phyloP scores from a whole-genome alignment of 2,797 vertebrate genomes.

The Molossus molossus region DNA sequence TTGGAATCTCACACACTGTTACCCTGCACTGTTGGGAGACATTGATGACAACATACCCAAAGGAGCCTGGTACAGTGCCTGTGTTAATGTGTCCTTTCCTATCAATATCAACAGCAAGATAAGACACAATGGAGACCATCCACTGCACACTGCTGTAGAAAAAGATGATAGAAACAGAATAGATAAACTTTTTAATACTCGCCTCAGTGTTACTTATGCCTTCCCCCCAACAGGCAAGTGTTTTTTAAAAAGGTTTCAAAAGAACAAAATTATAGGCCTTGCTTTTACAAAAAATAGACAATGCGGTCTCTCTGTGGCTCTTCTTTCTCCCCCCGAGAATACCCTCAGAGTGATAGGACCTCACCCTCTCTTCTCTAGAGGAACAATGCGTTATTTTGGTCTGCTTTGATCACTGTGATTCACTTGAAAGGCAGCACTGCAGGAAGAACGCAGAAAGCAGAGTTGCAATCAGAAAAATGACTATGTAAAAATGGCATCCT shows the following conservation, averaged over 20 bases:
- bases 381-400: conserved; percentile 81
- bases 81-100: not conserved
- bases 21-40: not conserved
- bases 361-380: conserved; percentile 44
- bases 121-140: not conserved
- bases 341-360: conserved; percentile 65
- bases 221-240: conserved; percentile 60
- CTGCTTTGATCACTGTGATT: conserved; percentile 74
- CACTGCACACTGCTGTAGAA: not conserved
- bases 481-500: conserved; percentile 64
- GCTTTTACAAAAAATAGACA: conserved; percentile 77
- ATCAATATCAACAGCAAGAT: not conserved
- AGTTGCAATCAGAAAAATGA: conserved; percentile 76
- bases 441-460: conserved; percentile 76
- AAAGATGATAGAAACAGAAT: not conserved
- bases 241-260: conserved; percentile 78
- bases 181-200: conserved; percentile 44
- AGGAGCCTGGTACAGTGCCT: not conserved
- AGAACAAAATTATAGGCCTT: conserved; percentile 79
- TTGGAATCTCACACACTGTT: not conserved
- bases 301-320: conserved; percentile 61
- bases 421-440: conserved; percentile 81
- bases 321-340: conserved; percentile 65
- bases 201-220: not conserved
- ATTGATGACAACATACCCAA: not conserved